These are phyloP conservation scores for Etheostoma spectabile DNA, from an alignment of 2,113 vertebrate species.

Conservation along the genomic window DNA sequence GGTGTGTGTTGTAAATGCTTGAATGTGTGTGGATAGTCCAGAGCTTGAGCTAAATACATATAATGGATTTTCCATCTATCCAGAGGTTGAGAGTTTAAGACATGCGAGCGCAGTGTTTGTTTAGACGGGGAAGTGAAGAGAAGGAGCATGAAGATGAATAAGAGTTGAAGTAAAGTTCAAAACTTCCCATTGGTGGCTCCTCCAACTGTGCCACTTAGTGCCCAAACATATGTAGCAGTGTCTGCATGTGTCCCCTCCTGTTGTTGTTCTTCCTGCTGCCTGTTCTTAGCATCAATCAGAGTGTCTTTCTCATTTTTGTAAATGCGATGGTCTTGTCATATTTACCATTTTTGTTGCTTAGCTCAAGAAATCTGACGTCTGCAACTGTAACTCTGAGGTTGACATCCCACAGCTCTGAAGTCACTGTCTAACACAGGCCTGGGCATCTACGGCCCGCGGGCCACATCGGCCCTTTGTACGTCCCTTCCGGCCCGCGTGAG, in stretches of 20 bases:
- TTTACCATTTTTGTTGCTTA: neutral
- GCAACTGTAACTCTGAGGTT: neutral
- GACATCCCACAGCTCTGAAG: neutral
- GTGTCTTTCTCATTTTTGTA: neutral
- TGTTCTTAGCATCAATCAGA: constrained; percentile 12
- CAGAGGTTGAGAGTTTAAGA: constrained; percentile 36
- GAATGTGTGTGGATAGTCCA: neutral
- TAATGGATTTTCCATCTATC: constrained; percentile 50
- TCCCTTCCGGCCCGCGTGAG: too few relatives aligned
- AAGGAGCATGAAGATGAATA: constrained; percentile 2
- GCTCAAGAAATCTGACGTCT: neutral
- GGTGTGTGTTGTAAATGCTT: constrained; percentile 25
- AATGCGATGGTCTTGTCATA: constrained; percentile 12
- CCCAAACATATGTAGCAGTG: neutral
- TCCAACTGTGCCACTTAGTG: constrained; percentile 6
- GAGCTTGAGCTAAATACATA: constrained; percentile 37
- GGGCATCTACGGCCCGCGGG: too few relatives aligned
- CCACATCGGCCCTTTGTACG: too few relatives aligned
- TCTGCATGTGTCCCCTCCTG: neutral
- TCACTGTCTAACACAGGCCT: too few relatives aligned
- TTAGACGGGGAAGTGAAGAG: constrained; percentile 7
- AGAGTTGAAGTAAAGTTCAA: constrained; percentile 14
- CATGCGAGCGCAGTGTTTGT: constrained; percentile 39
- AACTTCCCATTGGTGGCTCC: neutral
- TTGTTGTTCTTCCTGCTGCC: neutral